phyloP scores from a whole-genome alignment of 1,140 invertebrate species.

The Macrobrachium nipponense region DNA sequence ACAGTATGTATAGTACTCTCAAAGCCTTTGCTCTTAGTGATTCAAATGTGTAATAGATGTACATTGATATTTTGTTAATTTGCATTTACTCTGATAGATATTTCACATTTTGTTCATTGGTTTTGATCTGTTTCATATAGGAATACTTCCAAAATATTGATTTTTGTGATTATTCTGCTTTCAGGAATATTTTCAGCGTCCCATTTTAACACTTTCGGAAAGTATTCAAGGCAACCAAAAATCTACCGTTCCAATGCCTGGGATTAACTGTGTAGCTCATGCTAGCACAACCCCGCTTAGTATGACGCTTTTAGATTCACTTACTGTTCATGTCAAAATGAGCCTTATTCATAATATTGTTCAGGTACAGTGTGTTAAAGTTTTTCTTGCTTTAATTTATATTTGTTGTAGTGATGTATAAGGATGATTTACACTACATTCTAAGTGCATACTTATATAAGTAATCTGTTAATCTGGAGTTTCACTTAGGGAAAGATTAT shows the following conservation, averaged over 20 bases:
- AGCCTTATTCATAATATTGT: conserved; percentile 91
- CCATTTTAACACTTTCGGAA: conserved; percentile 90
- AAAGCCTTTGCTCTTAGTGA: neutral
- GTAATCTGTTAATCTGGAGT: too few relatives aligned
- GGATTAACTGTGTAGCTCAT: conserved; percentile 70
- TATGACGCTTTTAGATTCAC: conserved; percentile 92
- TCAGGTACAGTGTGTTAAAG: conserved; percentile 21
- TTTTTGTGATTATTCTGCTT: neutral
- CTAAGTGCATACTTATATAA: too few relatives aligned
- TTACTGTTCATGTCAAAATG: conserved; percentile 98
- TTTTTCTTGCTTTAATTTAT: neutral
- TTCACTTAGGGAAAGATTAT: neutral
- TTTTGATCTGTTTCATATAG: too few relatives aligned
- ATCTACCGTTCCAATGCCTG: conserved; percentile 69
- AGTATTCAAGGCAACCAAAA: conserved; percentile 86
- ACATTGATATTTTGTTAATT: too few relatives aligned
- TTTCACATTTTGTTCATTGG: neutral
- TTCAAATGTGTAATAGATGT: too few relatives aligned
- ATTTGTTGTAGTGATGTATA: neutral
- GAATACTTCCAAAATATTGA: too few relatives aligned
- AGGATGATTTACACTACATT: too few relatives aligned
- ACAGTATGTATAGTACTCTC: conserved; percentile 75
- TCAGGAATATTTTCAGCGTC: conserved; percentile 73
- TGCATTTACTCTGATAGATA: neutral
- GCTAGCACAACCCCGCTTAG: conserved; percentile 86